Conservation (phyloP, 2,113 vertebrate species). For the Lanius collurio region DNA sequence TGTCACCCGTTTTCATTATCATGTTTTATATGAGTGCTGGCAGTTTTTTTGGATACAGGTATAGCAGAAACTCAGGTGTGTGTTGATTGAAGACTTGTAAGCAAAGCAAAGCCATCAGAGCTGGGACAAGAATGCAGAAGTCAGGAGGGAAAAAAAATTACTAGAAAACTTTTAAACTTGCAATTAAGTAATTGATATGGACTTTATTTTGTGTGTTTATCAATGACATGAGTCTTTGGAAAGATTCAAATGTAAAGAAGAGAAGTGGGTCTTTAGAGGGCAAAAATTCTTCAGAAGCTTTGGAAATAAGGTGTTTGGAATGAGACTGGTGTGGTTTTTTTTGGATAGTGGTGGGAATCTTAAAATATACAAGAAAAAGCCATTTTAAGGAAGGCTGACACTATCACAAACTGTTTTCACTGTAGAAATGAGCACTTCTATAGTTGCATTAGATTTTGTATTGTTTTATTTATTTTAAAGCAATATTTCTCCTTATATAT, state of each 20-base stretch:
- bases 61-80: neutral
- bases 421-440: neutral
- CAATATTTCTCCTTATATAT: neutral
- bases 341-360: neutral
- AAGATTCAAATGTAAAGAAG: neutral
- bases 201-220: neutral
- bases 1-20: neutral
- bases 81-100: neutral
- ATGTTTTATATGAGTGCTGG: neutral
- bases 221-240: neutral
- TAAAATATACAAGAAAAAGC: neutral
- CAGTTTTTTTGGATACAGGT: neutral
- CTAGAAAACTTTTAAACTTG: neutral
- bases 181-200: neutral
- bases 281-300: neutral
- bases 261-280: neutral
- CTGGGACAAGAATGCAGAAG: neutral
- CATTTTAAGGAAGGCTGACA: neutral
- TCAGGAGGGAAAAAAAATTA: neutral
- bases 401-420: neutral
- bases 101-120: neutral
- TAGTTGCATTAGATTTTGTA: neutral
- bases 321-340: neutral
- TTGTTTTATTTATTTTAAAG: neutral
- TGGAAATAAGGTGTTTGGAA: neutral